A percentile compares a stretch with the other conserved stretches of the same genome.
These are phyloP conservation scores for Chironomus riparius DNA, from an alignment of 2,888 invertebrate species.

Conservation along the genomic window DNA sequence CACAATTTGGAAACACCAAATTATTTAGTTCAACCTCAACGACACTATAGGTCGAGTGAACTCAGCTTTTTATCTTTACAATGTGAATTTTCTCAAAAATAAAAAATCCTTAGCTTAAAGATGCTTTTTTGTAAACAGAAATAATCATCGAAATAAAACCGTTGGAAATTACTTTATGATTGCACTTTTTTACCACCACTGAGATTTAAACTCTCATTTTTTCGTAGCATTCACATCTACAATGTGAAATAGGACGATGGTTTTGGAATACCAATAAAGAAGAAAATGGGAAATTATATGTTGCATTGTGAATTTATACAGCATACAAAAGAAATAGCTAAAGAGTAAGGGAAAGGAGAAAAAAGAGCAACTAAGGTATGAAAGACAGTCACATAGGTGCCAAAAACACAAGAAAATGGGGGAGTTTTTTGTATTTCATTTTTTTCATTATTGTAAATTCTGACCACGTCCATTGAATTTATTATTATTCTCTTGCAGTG, in stretches of 20 bases:
- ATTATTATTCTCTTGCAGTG: not conserved
- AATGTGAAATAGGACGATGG: not conserved
- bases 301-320: not conserved
- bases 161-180: not conserved
- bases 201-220: not conserved
- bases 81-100: too few relatives aligned
- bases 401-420: not conserved
- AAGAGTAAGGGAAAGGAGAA: not conserved
- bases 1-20: too few relatives aligned
- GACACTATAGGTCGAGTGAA: too few relatives aligned
- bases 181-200: not conserved
- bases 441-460: not conserved
- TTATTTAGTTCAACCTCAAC: too few relatives aligned
- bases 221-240: not conserved
- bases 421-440: not conserved
- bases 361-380: not conserved
- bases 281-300: not conserved
- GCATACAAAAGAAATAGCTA: not conserved
- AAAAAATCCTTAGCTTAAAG: not conserved
- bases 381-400: not conserved
- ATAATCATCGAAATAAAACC: not conserved
- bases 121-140: not conserved
- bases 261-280: not conserved
- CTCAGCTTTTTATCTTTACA: too few relatives aligned
- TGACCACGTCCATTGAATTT: conserved; percentile 4